Conservation (phyloP, 1,140 invertebrate genomes). For the Rhagoletis pomonella region DNA sequence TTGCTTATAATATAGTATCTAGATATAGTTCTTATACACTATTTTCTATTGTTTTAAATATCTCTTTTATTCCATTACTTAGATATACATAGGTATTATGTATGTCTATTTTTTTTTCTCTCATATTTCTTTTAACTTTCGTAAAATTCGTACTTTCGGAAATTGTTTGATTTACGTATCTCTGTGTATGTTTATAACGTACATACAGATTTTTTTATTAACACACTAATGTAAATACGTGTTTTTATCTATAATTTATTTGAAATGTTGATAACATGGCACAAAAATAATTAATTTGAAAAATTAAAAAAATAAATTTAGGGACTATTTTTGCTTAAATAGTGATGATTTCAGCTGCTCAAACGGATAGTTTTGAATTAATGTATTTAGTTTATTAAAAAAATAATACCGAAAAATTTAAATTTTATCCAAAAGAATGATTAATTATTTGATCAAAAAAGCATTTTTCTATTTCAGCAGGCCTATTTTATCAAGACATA, state of each 20-base stretch:
- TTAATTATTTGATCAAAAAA: no score
- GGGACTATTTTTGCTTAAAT: no score
- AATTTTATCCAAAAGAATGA: no score
- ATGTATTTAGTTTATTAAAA: no score
- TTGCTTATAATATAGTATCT: constrained; percentile 43
- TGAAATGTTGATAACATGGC: not conserved
- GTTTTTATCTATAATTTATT: constrained; percentile 33
- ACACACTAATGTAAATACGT: no score
- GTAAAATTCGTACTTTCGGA: constrained; percentile 50
- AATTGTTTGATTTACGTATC: constrained; percentile 50
- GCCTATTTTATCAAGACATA: no score
- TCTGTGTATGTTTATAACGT: constrained; percentile 52
- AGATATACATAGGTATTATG: constrained; percentile 12
- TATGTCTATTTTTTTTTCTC: constrained; percentile 20
- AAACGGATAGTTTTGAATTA: no score
- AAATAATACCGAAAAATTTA: no score
- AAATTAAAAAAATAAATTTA: not conserved
- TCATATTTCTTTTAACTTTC: not conserved
- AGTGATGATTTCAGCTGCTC: no score
- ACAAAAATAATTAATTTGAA: not conserved
- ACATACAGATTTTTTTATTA: not conserved
- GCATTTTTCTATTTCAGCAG: no score
- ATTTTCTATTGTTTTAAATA: not conserved
- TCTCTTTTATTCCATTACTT: not conserved
- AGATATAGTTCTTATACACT: constrained; percentile 24